These are phyloP conservation scores for Galago senegalensis DNA, from an alignment of 2,797 vertebrate genomes.

Conservation along the genomic window DNA sequence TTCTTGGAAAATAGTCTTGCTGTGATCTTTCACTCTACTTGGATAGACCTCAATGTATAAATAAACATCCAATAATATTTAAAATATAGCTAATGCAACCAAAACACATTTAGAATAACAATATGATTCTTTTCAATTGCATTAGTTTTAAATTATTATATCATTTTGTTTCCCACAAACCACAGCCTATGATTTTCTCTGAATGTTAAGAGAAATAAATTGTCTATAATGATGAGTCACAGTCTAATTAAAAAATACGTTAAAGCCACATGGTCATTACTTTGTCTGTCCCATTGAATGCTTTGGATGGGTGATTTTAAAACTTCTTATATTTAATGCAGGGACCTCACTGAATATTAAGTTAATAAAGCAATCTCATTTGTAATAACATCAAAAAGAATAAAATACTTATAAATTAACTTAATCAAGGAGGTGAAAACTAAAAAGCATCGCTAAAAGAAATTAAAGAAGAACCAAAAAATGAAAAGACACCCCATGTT, in stretches of 20 bases:
- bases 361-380: not conserved
- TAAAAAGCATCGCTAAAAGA: not conserved
- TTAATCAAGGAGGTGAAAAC: not conserved
- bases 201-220: not conserved
- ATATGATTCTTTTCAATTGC: not conserved
- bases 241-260: not conserved
- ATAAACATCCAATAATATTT: not conserved
- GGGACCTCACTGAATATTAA: not conserved
- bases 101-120: not conserved
- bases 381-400: not conserved
- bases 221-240: not conserved
- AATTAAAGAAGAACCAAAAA: not conserved
- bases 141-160: not conserved
- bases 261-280: not conserved
- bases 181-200: not conserved
- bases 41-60: not conserved
- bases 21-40: not conserved
- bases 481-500: not conserved
- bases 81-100: not conserved
- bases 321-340: not conserved
- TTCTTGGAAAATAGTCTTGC: not conserved
- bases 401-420: not conserved
- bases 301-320: not conserved
- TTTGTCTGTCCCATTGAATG: not conserved
- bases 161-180: constrained; percentile 21